phyloP scores from a whole-genome alignment of 2,113 vertebrate species.

The Psammodynastes pulverulentus region DNA sequence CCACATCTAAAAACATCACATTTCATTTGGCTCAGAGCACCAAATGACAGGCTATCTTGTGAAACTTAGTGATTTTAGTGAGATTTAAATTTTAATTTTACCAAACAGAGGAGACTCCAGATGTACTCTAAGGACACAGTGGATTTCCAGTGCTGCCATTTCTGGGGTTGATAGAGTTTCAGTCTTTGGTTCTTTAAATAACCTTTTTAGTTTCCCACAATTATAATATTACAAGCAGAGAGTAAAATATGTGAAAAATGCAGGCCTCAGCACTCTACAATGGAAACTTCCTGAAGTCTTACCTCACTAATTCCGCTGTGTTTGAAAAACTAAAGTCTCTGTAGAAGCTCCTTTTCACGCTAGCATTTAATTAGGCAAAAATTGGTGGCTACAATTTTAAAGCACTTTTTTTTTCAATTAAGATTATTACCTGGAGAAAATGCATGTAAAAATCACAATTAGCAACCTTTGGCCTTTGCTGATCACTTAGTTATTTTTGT shows the following conservation, averaged over 20 bases:
- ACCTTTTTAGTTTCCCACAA: neutral
- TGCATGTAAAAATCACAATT: slow-evolving; percentile 28
- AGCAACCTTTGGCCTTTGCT: slow-evolving; percentile 31
- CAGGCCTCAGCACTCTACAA: neutral
- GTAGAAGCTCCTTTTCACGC: slow-evolving; percentile 12
- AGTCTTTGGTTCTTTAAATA: neutral
- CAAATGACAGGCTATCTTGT: neutral
- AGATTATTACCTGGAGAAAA: slow-evolving; percentile 35
- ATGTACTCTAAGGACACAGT: neutral
- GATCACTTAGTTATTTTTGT: slow-evolving; percentile 41
- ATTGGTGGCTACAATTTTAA: slow-evolving; percentile 18
- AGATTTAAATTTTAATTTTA: neutral
- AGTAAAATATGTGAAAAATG: neutral
- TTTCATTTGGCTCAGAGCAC: neutral
- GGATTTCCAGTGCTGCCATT: neutral
- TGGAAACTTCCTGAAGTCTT: neutral
- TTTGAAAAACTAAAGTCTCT: slow-evolving; percentile 17
- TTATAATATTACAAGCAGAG: neutral
- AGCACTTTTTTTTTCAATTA: slow-evolving; percentile 36
- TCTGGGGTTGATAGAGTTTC: neutral
- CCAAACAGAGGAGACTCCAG: neutral
- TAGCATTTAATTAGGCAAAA: slow-evolving; percentile 27
- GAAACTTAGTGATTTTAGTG: neutral
- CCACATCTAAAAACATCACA: neutral
- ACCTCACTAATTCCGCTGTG: slow-evolving; percentile 2